Evolutionary conservation across 1,140 invertebrate species (phyloP), one percentile per base, ranked within the genome.

Genomic region (Drosophila kurseongensis): DNA sequence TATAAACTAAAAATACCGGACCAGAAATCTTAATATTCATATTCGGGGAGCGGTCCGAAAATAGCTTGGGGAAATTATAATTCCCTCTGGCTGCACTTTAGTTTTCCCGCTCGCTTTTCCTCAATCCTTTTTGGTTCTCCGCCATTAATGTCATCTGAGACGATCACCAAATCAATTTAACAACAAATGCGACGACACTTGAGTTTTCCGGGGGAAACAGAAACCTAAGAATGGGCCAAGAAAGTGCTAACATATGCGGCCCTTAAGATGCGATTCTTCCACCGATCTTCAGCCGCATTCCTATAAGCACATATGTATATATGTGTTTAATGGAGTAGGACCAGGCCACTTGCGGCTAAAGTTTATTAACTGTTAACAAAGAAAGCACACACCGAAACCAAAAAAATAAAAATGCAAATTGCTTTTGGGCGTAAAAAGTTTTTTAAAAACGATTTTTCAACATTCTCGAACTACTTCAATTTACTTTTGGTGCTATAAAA

Each of bases 131-230:
- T 18, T 0, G 16, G 8, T 32, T 42, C 23, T 16, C 23, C 42
- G 38, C 16, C 47, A 85, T 85, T 67, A 78, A 72, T 81, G 69
- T 55, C 78, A 85, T 32, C 23, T 45, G 59, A 71, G 80, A 83
- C 79, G 63, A 82, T 89, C 82, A 79, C 72, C 79, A 69, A 78
- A 83, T 79, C 76, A 77, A 88, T 86, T 88, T 63, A 55, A 55
- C 59, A 78, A 78, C 78, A 88, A 82, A 86, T 85, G 83, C 52
- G 71, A 88, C 83, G 73, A 78, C 75, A 78, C 48, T 68, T 54
- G 32, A 54, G 50, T 10, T 56, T 60, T 38, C 12, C 58, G 9
- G 41, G 40, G 40, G 18, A 40, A 38, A 45, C 50, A 35, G 35
- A 18, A 14, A 48, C 12, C 13, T 0, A 54, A 48, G 59, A 69